Percentiles rank a stretch among this genome's conserved stretches.
Conservation (phyloP, 2,797 vertebrate species). For the Lacerta bilineata region DNA sequence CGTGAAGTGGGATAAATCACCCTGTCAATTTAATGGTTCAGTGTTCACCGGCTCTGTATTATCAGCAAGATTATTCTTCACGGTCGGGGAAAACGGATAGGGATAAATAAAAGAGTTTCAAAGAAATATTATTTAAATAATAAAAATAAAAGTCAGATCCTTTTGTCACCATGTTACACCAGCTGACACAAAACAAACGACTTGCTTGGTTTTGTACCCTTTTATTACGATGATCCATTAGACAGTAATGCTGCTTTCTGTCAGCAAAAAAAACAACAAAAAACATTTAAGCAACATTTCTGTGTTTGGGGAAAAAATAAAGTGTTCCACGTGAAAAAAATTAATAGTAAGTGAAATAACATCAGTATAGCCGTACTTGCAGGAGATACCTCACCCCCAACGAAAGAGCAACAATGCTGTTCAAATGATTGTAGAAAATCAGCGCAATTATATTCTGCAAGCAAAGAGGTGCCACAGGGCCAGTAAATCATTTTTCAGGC, state of each 20-base stretch:
- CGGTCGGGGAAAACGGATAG: slow-evolving; percentile 71
- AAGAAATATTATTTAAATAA: slow-evolving; percentile 59
- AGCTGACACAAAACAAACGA: slow-evolving; percentile 64
- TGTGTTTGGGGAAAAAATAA: slow-evolving; percentile 66
- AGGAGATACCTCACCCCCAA: slow-evolving; percentile 37
- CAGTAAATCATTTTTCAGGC: slow-evolving; percentile 50
- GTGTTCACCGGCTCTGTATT: slow-evolving; percentile 70
- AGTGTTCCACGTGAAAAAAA: slow-evolving; percentile 63
- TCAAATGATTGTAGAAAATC: slow-evolving; percentile 64
- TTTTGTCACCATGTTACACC: slow-evolving; percentile 62
- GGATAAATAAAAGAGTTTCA: slow-evolving; percentile 66
- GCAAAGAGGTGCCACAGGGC: slow-evolving; percentile 61
- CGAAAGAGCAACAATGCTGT: slow-evolving; percentile 63
- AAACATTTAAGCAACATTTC: slow-evolving; percentile 70
- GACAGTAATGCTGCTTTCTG: slow-evolving; percentile 54
- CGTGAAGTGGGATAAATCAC: slow-evolving; percentile 81
- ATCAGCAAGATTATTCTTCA: slow-evolving; percentile 75
- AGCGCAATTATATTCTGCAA: slow-evolving; percentile 66
- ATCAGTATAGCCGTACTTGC: slow-evolving; percentile 65
- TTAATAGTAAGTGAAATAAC: slow-evolving; percentile 72
- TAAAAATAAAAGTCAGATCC: slow-evolving; percentile 33
- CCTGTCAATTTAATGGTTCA: slow-evolving; percentile 74
- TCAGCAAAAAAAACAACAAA: slow-evolving; percentile 57
- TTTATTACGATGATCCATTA: slow-evolving; percentile 61
- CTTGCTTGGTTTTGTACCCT: slow-evolving; percentile 40